phyloP scores from a whole-genome alignment of 2,888 invertebrate genomes.

The Pammene fasciana region DNA sequence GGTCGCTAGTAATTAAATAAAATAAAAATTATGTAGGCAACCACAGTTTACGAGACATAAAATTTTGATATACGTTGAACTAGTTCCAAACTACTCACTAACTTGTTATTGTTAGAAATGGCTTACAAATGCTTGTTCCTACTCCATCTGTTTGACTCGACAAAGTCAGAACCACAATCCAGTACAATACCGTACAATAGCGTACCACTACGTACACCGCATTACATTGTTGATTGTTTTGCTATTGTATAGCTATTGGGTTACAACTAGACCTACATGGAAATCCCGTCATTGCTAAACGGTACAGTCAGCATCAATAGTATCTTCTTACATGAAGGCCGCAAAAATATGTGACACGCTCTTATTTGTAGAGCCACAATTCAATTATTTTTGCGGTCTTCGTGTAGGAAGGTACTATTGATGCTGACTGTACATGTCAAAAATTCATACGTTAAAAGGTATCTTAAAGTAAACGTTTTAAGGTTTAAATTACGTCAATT shows the following conservation, averaged over 20 bases:
- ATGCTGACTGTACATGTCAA: no score
- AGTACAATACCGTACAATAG: neutral
- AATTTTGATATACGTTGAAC: no score
- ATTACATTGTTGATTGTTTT: slow-evolving; percentile 25
- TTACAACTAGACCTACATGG: slow-evolving; percentile 2
- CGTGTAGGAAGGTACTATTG: no score
- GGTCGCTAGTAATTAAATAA: no score
- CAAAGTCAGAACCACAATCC: neutral
- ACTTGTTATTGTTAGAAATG: neutral
- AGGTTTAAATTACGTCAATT: neutral
- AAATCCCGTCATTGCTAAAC: neutral
- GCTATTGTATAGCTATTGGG: slow-evolving; percentile 3
- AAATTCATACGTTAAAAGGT: neutral
- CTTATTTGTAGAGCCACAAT: no score
- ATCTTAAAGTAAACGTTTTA: neutral
- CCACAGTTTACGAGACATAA: no score
- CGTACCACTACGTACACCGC: slow-evolving; percentile 9
- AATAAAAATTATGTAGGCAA: no score
- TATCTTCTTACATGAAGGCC: no score
- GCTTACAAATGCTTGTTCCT: neutral
- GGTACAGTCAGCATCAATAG: no score
- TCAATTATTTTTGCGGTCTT: no score
- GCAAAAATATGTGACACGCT: no score
- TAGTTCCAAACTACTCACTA: neutral
- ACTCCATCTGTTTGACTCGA: neutral